These are phyloP conservation scores for Taenaris catops DNA, from an alignment of 2,888 invertebrate genomes.

Conservation along the genomic window DNA sequence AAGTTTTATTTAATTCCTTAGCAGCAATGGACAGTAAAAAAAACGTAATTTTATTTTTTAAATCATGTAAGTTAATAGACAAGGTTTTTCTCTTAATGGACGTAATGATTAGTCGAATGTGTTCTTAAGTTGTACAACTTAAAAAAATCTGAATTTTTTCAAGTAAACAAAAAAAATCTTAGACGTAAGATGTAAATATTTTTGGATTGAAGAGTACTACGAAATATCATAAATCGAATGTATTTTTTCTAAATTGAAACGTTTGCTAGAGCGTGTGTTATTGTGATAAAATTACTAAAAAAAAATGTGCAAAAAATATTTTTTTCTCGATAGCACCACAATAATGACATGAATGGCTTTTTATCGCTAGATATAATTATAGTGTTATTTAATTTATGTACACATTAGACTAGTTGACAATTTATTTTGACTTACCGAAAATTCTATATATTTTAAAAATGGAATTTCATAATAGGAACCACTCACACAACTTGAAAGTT, in stretches of 20 bases:
- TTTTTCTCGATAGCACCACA: slow-evolving; percentile 43
- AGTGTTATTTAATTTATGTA: slow-evolving; percentile 27
- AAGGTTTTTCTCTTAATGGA: slow-evolving; percentile 17
- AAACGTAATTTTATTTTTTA: slow-evolving; percentile 24
- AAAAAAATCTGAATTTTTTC: slow-evolving; percentile 26
- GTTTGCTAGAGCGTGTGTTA: slow-evolving; percentile 34
- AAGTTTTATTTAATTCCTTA: slow-evolving; percentile 61
- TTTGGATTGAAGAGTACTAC: slow-evolving; percentile 29
- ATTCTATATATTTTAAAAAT: no score
- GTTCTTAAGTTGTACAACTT: slow-evolving; percentile 23
- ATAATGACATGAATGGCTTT: slow-evolving; percentile 31
- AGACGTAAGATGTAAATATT: slow-evolving; percentile 44
- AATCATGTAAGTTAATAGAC: slow-evolving; percentile 15
- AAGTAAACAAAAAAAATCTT: slow-evolving; percentile 21
- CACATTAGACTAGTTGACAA: slow-evolving; percentile 17
- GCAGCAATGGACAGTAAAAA: slow-evolving; percentile 45
- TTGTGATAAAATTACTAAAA: slow-evolving; percentile 30
- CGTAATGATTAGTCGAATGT: slow-evolving; percentile 20
- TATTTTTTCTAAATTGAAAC: slow-evolving; percentile 44
- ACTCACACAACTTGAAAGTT: no score
- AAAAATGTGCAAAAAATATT: slow-evolving; percentile 41
- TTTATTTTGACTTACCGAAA: slow-evolving; percentile 10
- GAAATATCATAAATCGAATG: slow-evolving; percentile 30
- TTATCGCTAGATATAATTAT: slow-evolving; percentile 23
- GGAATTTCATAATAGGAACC: no score